Conservation (phyloP, 2,888 invertebrate species). For the Lamellibrachia columna region DNA sequence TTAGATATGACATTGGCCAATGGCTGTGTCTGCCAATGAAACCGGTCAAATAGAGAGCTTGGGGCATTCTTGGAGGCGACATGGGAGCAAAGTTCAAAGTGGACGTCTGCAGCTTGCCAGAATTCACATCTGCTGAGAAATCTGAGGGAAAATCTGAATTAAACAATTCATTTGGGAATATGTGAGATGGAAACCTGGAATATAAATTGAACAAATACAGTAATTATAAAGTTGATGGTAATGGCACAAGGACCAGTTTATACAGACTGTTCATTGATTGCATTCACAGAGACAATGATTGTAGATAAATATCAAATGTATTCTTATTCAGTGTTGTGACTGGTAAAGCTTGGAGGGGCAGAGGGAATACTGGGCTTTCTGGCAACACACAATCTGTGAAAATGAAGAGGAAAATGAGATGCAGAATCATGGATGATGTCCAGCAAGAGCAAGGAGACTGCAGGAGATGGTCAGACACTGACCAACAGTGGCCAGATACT, state of each 20-base stretch:
- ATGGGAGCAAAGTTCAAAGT: not conserved
- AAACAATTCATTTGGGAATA: not conserved
- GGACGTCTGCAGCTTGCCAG: not conserved
- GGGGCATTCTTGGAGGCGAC: not conserved
- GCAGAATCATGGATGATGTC: not conserved
- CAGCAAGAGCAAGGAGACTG: not conserved
- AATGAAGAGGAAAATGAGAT: not conserved
- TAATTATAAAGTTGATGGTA: not conserved
- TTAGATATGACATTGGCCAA: constrained; percentile 11
- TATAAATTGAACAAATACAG: not conserved
- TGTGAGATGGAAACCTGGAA: not conserved
- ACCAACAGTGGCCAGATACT: not conserved
- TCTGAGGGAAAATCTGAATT: not conserved
- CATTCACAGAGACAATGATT: no score
- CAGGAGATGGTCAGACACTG: not conserved
- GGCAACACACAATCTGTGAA: not conserved
- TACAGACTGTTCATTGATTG: no score
- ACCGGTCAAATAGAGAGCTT: not conserved
- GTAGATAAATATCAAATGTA: no score
- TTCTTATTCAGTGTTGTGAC: no score
- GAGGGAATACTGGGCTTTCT: not conserved
- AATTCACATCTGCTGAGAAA: not conserved
- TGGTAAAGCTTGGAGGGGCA: not conserved
- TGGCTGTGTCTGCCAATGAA: not conserved
- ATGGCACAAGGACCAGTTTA: no score